Evolutionary conservation across 2,888 invertebrate genomes (phyloP), one percentile per base, ranked within the genome.

Genomic region (Meiosimyza decipiens): DNA sequence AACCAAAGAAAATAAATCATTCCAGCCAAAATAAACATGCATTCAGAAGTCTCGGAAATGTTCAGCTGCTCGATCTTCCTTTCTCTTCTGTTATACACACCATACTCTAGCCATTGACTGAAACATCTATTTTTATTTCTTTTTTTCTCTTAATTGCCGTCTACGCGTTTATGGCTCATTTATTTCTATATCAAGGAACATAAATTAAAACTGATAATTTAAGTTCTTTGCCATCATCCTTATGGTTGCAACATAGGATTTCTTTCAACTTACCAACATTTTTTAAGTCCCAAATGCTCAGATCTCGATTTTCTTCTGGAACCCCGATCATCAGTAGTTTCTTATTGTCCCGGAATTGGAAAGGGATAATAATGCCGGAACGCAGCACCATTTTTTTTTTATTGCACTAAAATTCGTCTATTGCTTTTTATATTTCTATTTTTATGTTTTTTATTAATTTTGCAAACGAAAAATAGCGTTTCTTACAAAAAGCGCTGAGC

Each of bases 321-420:
- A 82, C 82, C 62, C 82, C 82, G 74, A 86, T 81, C 81, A 82
- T 83, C 33, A 85, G 77, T 66, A 85, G 77, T 74, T 85, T 85
- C 72, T 85, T 86, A 18, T 79, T 81, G 77, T 83, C 83, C 72
- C 85, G 82, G 79, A 82, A 84, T 80, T 83, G 84, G 84, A 85
- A 86, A 73, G 85, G 86, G 75, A 85, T 81, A 74, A 85, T 85
- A 71, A 81, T 82, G 67, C 85, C 80, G 74, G 84, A 82, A 71
- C 83, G 83, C 77, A 85, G 79, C 77, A 82, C 81, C 86, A 85
- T 85, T 79, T 80, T 84, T 85, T 79, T 80, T 75, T 52, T 9
- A 60, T 50, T 9, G 40, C 40, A 40, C 40, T 40, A 33, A 47
- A 63, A 47, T 40, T 57, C 22, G n/a, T 18, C 22, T 49, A 47